Evolutionary conservation across 2,113 vertebrate genomes (phyloP).

Genomic region (Willisornis vidua): DNA sequence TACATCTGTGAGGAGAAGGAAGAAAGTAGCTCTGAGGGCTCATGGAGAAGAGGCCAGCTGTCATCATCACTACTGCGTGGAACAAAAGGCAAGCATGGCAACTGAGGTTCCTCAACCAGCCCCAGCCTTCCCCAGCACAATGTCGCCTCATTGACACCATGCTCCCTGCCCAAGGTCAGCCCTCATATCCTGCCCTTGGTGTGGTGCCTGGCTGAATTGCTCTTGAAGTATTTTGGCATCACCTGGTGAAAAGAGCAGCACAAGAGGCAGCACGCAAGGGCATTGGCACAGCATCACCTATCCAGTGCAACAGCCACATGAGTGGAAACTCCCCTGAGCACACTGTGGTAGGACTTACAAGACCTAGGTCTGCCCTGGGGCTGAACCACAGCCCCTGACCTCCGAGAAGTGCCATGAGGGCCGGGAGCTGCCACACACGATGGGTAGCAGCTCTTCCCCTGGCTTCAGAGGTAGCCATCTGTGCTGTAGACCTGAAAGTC

Average conservation of each 20-base stretch:
- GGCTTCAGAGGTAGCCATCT: constrained; percentile 35
- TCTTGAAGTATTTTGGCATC: neutral
- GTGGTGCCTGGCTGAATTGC: neutral
- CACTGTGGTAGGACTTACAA: fast-evolving
- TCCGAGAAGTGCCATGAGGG: fast-evolving
- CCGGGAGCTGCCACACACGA: neutral
- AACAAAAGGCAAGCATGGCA: fast-evolving
- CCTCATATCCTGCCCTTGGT: neutral
- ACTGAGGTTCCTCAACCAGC: fast-evolving
- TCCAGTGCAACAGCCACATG: fast-evolving
- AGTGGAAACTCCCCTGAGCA: neutral
- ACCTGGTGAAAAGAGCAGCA: neutral
- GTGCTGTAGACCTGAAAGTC: constrained; percentile 58
- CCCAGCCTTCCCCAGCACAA: neutral
- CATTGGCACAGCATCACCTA: fast-evolving
- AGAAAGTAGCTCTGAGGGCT: neutral
- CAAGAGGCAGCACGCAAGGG: fast-evolving
- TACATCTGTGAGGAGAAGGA: neutral
- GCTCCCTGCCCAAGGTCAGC: neutral
- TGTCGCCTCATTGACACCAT: fast-evolving
- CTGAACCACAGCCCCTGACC: neutral
- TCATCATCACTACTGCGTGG: fast-evolving
- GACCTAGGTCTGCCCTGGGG: neutral
- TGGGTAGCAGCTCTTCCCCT: neutral
- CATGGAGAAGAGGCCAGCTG: neutral